These are phyloP conservation scores for Pithys albifrons DNA, from an alignment of 2,113 vertebrate genomes.

Conservation along the genomic window DNA sequence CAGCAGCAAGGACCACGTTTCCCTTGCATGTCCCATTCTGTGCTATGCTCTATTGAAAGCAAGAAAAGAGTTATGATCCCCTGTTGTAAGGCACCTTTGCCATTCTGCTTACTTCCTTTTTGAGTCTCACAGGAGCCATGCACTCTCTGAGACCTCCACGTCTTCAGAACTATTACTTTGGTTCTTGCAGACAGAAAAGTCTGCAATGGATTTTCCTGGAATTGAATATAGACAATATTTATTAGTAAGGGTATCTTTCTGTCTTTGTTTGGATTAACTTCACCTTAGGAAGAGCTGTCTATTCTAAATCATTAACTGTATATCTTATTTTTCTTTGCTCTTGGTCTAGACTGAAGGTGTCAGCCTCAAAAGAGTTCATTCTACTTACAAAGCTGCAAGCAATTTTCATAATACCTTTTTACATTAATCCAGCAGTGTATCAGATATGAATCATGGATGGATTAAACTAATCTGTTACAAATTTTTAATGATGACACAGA, in stretches of 20 bases:
- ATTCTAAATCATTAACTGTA: background rate
- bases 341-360: background rate
- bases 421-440: conserved; percentile 17
- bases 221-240: background rate
- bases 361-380: background rate
- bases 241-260: background rate
- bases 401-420: conserved; percentile 35
- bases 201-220: background rate
- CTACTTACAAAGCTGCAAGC: background rate
- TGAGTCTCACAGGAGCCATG: background rate
- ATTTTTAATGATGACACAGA: conserved; percentile 24
- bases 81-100: background rate
- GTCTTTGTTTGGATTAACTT: conserved; percentile 24
- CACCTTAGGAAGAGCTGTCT: background rate
- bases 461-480: conserved; percentile 54
- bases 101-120: background rate
- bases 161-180: background rate
- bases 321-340: background rate
- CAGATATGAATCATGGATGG: background rate
- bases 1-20: background rate
- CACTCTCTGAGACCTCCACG: accelerated
- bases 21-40: background rate
- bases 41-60: background rate
- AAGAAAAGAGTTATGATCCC: background rate
- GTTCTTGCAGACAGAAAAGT: background rate